Base-by-base conservation (phyloP, 92 coral and sea anemone species). In the Pocillopora meandrina region DNA sequence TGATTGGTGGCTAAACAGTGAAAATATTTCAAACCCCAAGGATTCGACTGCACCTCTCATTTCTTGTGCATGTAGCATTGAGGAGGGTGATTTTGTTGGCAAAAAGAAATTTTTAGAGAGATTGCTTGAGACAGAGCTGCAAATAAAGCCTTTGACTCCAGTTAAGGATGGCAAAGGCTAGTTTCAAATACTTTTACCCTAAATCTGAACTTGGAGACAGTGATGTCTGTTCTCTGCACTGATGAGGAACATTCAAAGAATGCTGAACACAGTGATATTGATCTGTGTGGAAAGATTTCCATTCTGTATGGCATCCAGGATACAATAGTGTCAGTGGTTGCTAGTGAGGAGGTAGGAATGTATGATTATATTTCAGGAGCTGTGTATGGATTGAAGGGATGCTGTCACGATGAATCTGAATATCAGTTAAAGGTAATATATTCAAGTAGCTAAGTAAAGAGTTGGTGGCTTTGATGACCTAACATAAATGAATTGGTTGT, bases 281-380 rank as follows among this genome's bases (percentile, higher is more conserved):
- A 66, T 33, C 35, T 84, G 2, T 84, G 47, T 47, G 88, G 88
- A 4, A 77, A 35, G 76, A 42, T 84, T 58, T 75, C 83, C 55
- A 13, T 84, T 21, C 70, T 84, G 60, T 58, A 56, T 59, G 88
- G 88, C 9, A 56, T 65, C 21, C 65, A 76, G 23, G 75, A 69
- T 49, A 67, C 31, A 56, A 20, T 34, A 55, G 26, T 76, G 1
- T 65, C 75, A 33, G 88, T 84, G 16, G n/a, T 66, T 26, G 61
- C 16, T 18, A 34, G 59, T 60, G 88, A 84, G 47, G 71, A 66
- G 9, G 55, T 76, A 0, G 88, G 88, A 18, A 5, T 76, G 61
- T 84, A 84, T 23, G 71, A 76, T 58, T 76, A 84, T 60, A 34
- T 74, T 64, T 15, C 60, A 63, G 87, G 82, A 2, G 36, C 33